These are phyloP conservation scores for Ammodytes dubius DNA, from an alignment of 2,113 vertebrate genomes.

Conservation along the genomic window DNA sequence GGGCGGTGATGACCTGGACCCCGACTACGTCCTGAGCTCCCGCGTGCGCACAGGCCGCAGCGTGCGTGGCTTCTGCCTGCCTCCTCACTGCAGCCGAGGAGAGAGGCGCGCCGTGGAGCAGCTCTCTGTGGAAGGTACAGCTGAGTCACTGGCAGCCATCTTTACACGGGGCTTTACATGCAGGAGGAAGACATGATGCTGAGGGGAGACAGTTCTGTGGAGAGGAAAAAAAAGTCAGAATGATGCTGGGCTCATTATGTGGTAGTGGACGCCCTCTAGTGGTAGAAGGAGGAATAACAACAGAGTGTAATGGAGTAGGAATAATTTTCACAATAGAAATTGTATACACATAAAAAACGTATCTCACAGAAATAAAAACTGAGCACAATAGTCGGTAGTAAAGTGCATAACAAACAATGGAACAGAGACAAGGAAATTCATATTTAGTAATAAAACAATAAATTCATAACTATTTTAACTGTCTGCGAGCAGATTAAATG, in stretches of 20 bases:
- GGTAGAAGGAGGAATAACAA: constrained; percentile 1
- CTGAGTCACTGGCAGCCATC: background rate
- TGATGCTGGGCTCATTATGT: background rate
- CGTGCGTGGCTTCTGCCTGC: constrained; percentile 94
- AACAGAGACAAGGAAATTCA: too few species aligned
- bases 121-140: constrained; percentile 92
- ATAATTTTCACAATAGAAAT: too few species aligned
- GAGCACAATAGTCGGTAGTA: too few species aligned
- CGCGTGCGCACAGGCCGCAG: constrained; percentile 97
- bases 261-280: constrained; percentile 50
- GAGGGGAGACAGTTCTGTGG: background rate
- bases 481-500: too few species aligned
- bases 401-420: too few species aligned
- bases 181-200: background rate
- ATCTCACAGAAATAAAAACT: too few species aligned
- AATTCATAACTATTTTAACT: too few species aligned
- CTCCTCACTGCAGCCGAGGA: constrained; percentile 96
- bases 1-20: constrained; percentile 96
- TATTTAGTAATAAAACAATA: too few species aligned
- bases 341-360: too few species aligned
- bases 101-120: constrained; percentile 94
- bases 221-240: background rate
- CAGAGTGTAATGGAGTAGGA: too few species aligned
- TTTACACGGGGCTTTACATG: background rate
- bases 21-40: constrained; percentile 95